Base-by-base conservation (phyloP, 2,888 invertebrate genomes). In the Cloeon dipterum region DNA sequence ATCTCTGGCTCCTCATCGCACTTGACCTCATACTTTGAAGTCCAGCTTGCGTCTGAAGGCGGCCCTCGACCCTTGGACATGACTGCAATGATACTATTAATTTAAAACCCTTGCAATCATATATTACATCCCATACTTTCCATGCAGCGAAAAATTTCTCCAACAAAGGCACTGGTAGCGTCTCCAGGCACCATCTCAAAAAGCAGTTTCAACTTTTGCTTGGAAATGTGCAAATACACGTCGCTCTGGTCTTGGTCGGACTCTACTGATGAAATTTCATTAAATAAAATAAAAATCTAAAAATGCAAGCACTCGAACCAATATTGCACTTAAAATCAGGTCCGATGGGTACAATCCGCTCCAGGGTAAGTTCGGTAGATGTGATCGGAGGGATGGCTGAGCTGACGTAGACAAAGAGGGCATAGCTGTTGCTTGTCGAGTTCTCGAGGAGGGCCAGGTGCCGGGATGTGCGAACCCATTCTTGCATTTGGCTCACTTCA, bases 311-410 rank as follows among this genome's bases (percentile, higher is more conserved):
- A 32, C 10, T 14, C 43, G 62, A 64, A 61, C 73, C 72, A 49
- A 74, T 70, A 52, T 73, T 70, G 60, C 79, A 77, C 54, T 73
- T 70, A 55, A 86, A 83, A 49, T 70, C 68, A 47, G 70, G 68
- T 58, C 83, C 76, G 39, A 86, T 68, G 19, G 85, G 78, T 48
- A 85, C 66, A 36, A 78, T 73, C 54, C 72, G 71, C 57, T 83
- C 82, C 48, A 85, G 68, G 11, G 74, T 70, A 45, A 86, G 62
- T 58, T 85, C 83, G 36, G 72, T 73, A 50, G 74, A 71, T 39
- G 70, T 69, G 51, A 66, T 68, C 16, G 79, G 74, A 46, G 74
- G 74, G 47, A 61, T 63, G 48, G 66, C 66, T 39, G 72, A 59
- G 5, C 63, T 61, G 35, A 64, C 56, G 43, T 68, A 58, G 42